Evolutionary conservation across 2,888 invertebrate genomes (phyloP).

Genomic region (Tinea pellionella): DNA sequence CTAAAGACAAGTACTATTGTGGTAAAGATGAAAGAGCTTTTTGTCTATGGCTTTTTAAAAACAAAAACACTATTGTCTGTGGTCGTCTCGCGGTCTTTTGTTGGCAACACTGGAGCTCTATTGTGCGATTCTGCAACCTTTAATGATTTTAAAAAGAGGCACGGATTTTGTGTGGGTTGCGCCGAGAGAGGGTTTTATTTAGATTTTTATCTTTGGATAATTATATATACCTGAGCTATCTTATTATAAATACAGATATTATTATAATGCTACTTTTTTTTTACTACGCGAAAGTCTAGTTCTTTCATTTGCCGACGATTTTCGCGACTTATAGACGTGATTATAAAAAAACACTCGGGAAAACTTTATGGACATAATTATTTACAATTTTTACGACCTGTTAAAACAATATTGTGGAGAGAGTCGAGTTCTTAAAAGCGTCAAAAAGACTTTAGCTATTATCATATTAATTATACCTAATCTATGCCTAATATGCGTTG

Average conservation of each 20-base stretch:
- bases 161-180: not conserved
- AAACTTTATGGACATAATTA: constrained; percentile 2
- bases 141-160: constrained; percentile 5
- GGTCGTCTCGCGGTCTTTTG: constrained; percentile 10
- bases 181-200: not conserved
- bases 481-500: constrained; percentile 17
- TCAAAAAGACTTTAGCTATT: constrained; percentile 21
- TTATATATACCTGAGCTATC: too few species aligned
- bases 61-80: constrained; percentile 14
- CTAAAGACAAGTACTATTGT: constrained; percentile 58
- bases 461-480: constrained; percentile 33
- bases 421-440: not conserved
- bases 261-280: too few species aligned
- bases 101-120: constrained; percentile 3
- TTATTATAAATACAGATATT: too few species aligned
- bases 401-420: not conserved
- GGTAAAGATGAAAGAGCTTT: constrained; percentile 57
- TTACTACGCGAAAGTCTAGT: too few species aligned
- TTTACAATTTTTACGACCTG: constrained; percentile 1
- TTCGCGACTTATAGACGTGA: too few species aligned
- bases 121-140: constrained; percentile 10
- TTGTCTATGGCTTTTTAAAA: constrained; percentile 49
- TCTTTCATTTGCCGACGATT: too few species aligned
- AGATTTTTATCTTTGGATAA: too few species aligned
- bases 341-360: not conserved